Evolutionary conservation across 2,888 invertebrate genomes (phyloP).

Genomic region (Monochamus alternatus): DNA sequence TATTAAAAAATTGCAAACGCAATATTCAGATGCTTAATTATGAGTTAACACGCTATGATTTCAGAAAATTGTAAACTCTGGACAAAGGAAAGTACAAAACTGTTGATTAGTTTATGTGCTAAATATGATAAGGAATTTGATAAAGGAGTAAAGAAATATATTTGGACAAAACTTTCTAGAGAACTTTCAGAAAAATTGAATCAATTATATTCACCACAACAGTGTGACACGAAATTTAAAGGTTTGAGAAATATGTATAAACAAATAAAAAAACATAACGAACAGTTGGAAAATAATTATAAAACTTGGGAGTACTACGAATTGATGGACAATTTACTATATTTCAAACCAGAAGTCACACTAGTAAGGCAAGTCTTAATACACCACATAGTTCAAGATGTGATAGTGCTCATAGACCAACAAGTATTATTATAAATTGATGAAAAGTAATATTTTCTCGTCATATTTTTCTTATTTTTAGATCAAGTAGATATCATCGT

Average conservation of each 20-base stretch:
- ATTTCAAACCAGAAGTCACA: constrained; percentile 34
- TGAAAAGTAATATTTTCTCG: no score
- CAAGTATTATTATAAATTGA: no score
- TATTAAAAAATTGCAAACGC: no score
- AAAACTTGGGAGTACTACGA: constrained; percentile 26
- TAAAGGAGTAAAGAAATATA: not conserved
- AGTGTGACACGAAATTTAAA: constrained; percentile 18
- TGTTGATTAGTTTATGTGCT: not conserved
- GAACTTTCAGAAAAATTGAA: not conserved
- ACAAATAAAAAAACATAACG: constrained; percentile 28
- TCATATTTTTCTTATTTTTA: no score
- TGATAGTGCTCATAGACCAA: no score
- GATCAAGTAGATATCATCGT: no score
- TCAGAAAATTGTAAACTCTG: constrained; percentile 1
- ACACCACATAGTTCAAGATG: no score
- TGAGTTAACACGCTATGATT: not conserved
- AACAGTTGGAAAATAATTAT: constrained; percentile 10
- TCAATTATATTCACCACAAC: not conserved
- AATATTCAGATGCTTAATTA: no score
- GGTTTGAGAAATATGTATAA: constrained; percentile 32
- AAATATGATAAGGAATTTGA: not conserved
- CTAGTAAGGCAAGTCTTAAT: no score
- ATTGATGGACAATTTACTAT: constrained; percentile 16
- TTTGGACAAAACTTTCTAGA: constrained; percentile 2
- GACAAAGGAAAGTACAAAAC: not conserved